phyloP scores from a whole-genome alignment of 1,140 invertebrate species.

The Camponotus pennsylvanicus region DNA sequence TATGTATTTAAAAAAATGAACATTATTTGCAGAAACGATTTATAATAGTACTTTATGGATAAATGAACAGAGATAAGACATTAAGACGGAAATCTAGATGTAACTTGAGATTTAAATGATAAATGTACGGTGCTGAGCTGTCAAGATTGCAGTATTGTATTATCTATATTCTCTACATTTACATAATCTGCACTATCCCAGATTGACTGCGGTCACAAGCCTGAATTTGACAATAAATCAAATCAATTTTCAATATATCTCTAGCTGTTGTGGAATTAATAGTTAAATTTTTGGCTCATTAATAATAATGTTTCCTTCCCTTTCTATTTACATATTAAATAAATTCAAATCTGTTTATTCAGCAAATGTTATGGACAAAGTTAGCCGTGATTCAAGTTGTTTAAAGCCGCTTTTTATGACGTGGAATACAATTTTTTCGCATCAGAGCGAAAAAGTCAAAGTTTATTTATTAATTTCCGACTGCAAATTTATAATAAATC shows the following conservation, averaged over 20 bases:
- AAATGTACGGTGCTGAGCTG: not conserved
- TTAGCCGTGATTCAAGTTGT: constrained; percentile 23
- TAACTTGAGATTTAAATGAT: constrained; percentile 16
- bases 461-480: constrained; percentile 36
- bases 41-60: not conserved
- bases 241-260: constrained; percentile 34
- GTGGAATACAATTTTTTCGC: constrained; percentile 33
- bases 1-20: not conserved
- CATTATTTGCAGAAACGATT: not conserved
- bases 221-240: constrained; percentile 9
- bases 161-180: not conserved
- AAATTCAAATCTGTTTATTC: constrained; percentile 9
- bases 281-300: not conserved
- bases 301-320: not conserved
- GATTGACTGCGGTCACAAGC: not conserved
- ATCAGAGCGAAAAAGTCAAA: constrained; percentile 6
- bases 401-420: not conserved
- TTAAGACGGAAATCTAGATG: not conserved
- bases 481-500: constrained; percentile 38
- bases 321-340: not conserved
- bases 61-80: not conserved
- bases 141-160: not conserved
- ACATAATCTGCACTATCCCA: constrained; percentile 18
- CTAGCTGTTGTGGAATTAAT: constrained; percentile 23
- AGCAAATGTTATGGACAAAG: not conserved